A percentile compares a stretch with the other conserved stretches of the same genome.
Evolutionary conservation across 2,888 invertebrate genomes (phyloP).

Genomic region (Apocheima hispidaria): DNA sequence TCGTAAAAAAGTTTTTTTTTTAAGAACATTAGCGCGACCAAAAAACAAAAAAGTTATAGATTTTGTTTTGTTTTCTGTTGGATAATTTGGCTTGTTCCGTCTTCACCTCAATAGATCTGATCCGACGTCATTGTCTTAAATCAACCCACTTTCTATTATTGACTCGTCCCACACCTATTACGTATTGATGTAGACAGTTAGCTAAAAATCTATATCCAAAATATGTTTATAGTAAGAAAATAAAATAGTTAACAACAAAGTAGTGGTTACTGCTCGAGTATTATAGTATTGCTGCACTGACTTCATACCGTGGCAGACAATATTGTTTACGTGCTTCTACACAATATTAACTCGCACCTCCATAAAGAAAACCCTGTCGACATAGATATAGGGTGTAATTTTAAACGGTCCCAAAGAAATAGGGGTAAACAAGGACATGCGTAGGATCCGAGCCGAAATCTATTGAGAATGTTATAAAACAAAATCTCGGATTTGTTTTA

Average conservation of each 20-base stretch:
- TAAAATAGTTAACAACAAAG: neutral
- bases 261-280: conserved; percentile 8
- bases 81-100: no score
- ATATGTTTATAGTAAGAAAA: neutral
- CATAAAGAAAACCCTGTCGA: conserved; percentile 23
- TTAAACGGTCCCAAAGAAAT: conserved; percentile 2
- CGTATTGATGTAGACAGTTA: no score
- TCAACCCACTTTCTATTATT: no score
- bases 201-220: neutral
- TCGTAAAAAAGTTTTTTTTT: no score
- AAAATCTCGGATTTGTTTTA: conserved; percentile 48
- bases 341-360: conserved; percentile 36
- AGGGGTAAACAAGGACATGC: conserved; percentile 38
- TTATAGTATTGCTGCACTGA: conserved; percentile 26
- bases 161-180: no score
- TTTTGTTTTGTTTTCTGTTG: no score
- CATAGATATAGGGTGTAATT: conserved; percentile 5
- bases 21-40: no score
- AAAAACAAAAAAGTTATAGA: no score
- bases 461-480: conserved; percentile 45
- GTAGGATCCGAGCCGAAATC: conserved; percentile 39
- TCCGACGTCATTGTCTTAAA: no score
- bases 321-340: conserved; percentile 48
- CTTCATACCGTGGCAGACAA: conserved; percentile 38
- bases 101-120: no score